Percentiles rank a stretch among this genome's conserved stretches.
Conservation (phyloP, 2,888 invertebrate genomes). For the Thalpophila matura region DNA sequence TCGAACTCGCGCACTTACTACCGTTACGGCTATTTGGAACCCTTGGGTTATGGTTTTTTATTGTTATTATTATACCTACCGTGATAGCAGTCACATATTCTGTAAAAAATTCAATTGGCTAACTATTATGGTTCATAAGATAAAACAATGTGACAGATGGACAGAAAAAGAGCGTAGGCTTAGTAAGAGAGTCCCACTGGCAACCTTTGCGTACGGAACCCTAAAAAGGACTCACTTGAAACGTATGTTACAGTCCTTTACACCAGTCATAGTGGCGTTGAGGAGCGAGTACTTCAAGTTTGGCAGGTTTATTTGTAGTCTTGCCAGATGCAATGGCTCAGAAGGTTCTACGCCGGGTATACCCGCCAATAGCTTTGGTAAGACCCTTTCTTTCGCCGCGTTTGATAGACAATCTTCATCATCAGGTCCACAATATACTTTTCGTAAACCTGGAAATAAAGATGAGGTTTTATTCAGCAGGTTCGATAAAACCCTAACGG, state of each 20-base stretch:
- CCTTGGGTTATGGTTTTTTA: too few species aligned
- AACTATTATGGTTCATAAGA: too few species aligned
- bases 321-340: constrained; percentile 20
- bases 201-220: too few species aligned
- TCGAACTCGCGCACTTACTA: too few species aligned
- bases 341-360: constrained; percentile 32
- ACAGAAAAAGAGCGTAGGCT: too few species aligned
- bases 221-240: constrained; percentile 23
- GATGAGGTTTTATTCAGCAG: too few species aligned
- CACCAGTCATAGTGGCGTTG: constrained; percentile 28
- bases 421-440: constrained; percentile 27
- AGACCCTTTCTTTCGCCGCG: constrained; percentile 14
- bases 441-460: constrained; percentile 33
- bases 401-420: constrained; percentile 31
- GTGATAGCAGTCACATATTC: too few species aligned
- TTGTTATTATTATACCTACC: too few species aligned
- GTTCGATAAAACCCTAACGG: not conserved
- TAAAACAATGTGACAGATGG: too few species aligned
- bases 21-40: too few species aligned
- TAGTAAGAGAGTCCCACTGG: too few species aligned
- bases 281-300: constrained; percentile 12
- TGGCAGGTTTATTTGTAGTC: constrained; percentile 21
- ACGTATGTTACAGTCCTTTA: constrained; percentile 22
- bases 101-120: too few species aligned
- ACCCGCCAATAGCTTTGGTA: constrained; percentile 27